Evolutionary conservation across 1,140 invertebrate species (phyloP).

Genomic region (Drosophila sp.): DNA sequence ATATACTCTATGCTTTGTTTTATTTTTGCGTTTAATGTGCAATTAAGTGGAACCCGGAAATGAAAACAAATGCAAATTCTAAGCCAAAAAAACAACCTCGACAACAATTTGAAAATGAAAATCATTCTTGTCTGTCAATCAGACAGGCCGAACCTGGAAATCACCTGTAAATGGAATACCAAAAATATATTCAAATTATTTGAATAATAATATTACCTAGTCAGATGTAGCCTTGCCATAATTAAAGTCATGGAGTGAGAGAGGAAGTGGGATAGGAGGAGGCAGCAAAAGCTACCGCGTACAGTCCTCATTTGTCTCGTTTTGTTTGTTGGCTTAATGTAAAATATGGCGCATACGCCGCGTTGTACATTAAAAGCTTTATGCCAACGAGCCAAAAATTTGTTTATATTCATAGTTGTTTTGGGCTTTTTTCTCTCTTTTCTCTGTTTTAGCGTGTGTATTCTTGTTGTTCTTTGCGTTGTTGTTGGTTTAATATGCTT

Average conservation of each 20-base stretch:
- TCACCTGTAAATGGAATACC: slow-evolving; percentile 37
- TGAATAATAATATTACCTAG: slow-evolving; percentile 46
- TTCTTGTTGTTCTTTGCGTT: background rate
- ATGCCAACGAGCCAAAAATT: slow-evolving; percentile 62
- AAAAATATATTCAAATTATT: slow-evolving; percentile 48
- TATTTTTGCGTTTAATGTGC: slow-evolving; percentile 20
- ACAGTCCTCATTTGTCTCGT: slow-evolving; percentile 38
- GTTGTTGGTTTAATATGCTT: slow-evolving; percentile 21
- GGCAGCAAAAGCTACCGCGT: background rate
- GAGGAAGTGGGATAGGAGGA: background rate
- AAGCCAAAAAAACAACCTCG: background rate
- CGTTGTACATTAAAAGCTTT: slow-evolving; percentile 79
- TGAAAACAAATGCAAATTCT: background rate
- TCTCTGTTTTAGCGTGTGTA: background rate
- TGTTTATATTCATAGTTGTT: slow-evolving; percentile 65
- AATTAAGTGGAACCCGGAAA: slow-evolving; percentile 32
- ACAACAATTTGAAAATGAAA: background rate
- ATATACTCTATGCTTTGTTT: too few species aligned
- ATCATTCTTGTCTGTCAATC: slow-evolving; percentile 54
- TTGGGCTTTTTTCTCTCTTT: background rate
- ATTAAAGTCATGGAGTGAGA: background rate
- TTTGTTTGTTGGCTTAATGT: slow-evolving; percentile 78
- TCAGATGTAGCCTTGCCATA: slow-evolving; percentile 5
- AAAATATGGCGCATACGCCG: slow-evolving; percentile 76
- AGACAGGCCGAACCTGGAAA: slow-evolving; percentile 29